Percentiles rank a stretch among this genome's conserved stretches.
These are phyloP conservation scores for Bombus sibiricus DNA, from an alignment of 1,140 invertebrate genomes.

Conservation along the genomic window DNA sequence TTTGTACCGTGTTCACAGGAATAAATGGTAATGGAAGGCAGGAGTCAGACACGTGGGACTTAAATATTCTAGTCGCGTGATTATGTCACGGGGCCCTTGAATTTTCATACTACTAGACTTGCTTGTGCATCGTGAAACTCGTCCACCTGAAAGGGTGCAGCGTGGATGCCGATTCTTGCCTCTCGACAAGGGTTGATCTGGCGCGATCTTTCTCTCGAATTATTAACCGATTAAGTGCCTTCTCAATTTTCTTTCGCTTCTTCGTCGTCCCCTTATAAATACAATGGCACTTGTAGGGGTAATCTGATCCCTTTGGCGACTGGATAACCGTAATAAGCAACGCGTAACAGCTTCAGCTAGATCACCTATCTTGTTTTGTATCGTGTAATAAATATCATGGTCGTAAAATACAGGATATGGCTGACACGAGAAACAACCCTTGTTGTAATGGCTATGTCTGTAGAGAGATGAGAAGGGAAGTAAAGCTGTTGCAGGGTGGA, in stretches of 20 bases:
- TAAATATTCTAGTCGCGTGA: slow-evolving; percentile 14
- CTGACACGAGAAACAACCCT: too few relatives aligned
- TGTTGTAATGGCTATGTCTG: neutral
- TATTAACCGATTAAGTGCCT: neutral
- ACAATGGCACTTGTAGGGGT: neutral
- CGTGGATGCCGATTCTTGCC: too few relatives aligned
- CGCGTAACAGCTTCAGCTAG: neutral
- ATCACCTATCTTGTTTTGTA: neutral
- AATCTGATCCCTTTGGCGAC: neutral
- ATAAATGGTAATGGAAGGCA: slow-evolving; percentile 23
- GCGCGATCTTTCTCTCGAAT: neutral
- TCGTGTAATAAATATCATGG: too few relatives aligned
- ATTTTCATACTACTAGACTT: neutral
- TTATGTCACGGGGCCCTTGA: neutral
- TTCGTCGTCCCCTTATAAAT: neutral
- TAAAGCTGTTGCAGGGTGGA: neutral
- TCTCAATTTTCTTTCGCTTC: neutral
- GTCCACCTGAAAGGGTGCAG: too few relatives aligned
- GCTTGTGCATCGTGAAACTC: neutral
- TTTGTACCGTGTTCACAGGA: neutral
- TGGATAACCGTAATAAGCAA: neutral
- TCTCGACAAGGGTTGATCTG: neutral
- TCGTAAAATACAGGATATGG: too few relatives aligned
- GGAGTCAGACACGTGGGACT: slow-evolving; percentile 2
- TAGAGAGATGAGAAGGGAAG: neutral